These are phyloP conservation scores for Macrotus californicus DNA, from an alignment of 2,113 vertebrate species.

Conservation along the genomic window DNA sequence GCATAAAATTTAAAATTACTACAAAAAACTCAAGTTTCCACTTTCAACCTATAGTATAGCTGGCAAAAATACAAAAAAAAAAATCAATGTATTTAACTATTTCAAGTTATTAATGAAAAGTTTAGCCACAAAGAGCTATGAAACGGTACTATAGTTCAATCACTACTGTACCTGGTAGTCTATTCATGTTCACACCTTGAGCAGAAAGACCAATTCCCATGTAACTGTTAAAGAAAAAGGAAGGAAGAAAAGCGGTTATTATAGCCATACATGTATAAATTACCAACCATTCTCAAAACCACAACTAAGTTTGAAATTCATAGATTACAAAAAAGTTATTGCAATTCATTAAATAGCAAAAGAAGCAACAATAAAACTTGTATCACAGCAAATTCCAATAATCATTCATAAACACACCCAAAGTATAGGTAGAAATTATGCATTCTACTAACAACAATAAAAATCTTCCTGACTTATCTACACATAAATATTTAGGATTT, in stretches of 20 bases:
- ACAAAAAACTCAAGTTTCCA: background rate
- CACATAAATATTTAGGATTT: background rate
- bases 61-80: background rate
- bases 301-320: constrained; percentile 32
- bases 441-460: background rate
- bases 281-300: constrained; percentile 1
- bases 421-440: background rate
- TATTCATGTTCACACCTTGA: constrained; percentile 99
- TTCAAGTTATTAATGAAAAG: background rate
- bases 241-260: constrained; percentile 52
- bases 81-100: background rate
- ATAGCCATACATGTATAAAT: background rate
- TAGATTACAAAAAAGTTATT: background rate
- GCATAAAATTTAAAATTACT: constrained; percentile 11
- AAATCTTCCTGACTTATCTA: background rate
- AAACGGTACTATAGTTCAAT: constrained; percentile 34
- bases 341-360: background rate
- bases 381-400: background rate
- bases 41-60: background rate
- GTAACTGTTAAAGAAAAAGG: constrained; percentile 84
- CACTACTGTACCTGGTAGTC: constrained; percentile 91
- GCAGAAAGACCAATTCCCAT: constrained; percentile 99
- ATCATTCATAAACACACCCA: background rate
- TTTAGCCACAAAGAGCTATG: constrained; percentile 24
- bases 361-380: background rate